Evolutionary conservation across 2,113 vertebrate species (phyloP), one percentile per base, ranked within the genome.

Genomic region (Poicephalus meyeri): DNA sequence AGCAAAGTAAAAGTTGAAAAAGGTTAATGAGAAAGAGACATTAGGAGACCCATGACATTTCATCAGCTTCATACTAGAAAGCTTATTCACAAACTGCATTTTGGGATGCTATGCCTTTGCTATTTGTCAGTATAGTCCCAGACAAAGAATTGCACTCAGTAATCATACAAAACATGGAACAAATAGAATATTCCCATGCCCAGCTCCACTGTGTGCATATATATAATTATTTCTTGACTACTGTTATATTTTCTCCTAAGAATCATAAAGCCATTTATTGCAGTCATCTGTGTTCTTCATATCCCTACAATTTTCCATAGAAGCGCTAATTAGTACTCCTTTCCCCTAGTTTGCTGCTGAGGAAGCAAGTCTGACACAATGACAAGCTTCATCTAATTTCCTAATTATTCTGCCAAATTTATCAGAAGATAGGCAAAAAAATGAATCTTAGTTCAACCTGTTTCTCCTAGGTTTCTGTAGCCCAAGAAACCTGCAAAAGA

Each of bases 121-220:
- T 63, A 24, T 79, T 80, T 80, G 33, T 53, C 46, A 37, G 50
- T 61, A 44, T 44, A 89, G 70, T 39, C 2, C 28, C 55, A 68
- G 25, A n/a, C 10, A 64, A 47, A 20, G 3, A n/a, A 35, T 11
- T 73, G 28, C 13, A 7, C 25, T 73, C 17, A 58, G 7, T 49
- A 56, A 23, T 64, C 28, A 14, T 41, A 49, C 21, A 41, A 31
- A 70, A 11, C 2, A 74, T 23, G 16, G 63, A 87, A 71, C 11
- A 80, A 76, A 41, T 3, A 68, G 14, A 83, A 47, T 70, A 44
- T 37, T 66, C 25, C 13, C 35, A 4, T 42, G 4, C 29, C 16
- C 7, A 74, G 21, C 6, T 31, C 39, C 20, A 78, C 1, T 25
- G 2, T 71, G 1, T 35, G 1, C 31, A 2, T 9, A 6, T 14